A percentile compares a stretch with the other conserved stretches of the same genome.
These are phyloP conservation scores for Agrotis segetum DNA, from an alignment of 2,888 invertebrate genomes.

Conservation along the genomic window DNA sequence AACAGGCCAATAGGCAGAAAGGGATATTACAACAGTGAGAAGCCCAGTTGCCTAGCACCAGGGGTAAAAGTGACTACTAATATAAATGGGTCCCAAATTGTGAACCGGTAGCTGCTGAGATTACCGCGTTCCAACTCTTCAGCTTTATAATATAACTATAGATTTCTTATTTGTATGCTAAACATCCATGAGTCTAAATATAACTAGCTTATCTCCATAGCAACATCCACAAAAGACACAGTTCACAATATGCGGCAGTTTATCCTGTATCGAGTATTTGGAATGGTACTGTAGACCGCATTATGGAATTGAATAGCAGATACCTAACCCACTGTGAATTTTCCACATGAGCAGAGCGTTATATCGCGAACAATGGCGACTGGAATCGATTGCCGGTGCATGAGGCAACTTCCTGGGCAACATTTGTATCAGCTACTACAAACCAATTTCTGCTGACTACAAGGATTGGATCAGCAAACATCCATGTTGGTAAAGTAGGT, in stretches of 20 bases:
- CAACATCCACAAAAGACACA: constrained; percentile 7
- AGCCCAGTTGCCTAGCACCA: too few relatives aligned
- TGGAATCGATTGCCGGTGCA: constrained; percentile 68
- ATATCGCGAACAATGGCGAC: constrained; percentile 69
- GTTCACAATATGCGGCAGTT: constrained; percentile 9
- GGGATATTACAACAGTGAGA: too few relatives aligned
- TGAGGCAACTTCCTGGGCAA: constrained; percentile 53
- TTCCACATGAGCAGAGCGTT: constrained; percentile 69
- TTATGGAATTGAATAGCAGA: constrained; percentile 52
- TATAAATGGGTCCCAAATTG: too few relatives aligned
- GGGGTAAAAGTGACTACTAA: too few relatives aligned
- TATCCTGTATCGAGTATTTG: constrained; percentile 31
- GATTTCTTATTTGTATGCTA: too few relatives aligned
- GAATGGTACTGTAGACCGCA: constrained; percentile 25
- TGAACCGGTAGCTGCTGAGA: too few relatives aligned
- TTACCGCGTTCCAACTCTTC: too few relatives aligned
- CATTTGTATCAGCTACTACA: constrained; percentile 33
- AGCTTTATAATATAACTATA: too few relatives aligned
- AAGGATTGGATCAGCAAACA: background rate
- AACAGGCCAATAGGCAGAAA: too few relatives aligned
- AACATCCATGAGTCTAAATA: background rate
- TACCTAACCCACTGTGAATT: constrained; percentile 61
- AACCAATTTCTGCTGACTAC: constrained; percentile 1
- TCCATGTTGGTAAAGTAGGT: background rate
- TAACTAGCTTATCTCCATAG: constrained; percentile 13